These are phyloP conservation scores for Morone chrysops DNA, from an alignment of 2,113 vertebrate species.

Conservation along the genomic window DNA sequence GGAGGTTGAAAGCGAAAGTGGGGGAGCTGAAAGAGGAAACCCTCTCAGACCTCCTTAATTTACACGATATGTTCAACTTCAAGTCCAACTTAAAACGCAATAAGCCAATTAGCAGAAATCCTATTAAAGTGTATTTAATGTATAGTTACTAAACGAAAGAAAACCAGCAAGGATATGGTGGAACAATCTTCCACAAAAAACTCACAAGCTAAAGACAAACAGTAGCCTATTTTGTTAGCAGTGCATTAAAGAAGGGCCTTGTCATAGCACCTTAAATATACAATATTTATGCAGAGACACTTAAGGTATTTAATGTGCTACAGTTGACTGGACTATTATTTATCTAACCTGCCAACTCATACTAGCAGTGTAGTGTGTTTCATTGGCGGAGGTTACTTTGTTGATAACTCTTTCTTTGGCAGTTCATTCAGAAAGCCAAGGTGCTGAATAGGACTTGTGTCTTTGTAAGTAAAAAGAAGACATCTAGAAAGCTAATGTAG, in stretches of 20 bases:
- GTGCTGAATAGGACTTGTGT: not conserved
- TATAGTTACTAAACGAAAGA: not conserved
- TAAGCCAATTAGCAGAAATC: not conserved
- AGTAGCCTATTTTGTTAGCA: not conserved
- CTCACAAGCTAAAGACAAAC: not conserved
- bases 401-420: not conserved
- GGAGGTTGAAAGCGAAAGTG: constrained; percentile 17
- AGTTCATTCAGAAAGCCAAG: no score
- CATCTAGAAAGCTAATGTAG: not conserved
- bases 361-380: not conserved
- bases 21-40: not conserved
- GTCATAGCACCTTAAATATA: not conserved
- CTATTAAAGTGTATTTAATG: not conserved
- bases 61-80: no score
- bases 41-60: not conserved
- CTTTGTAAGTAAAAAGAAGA: not conserved
- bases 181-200: not conserved
- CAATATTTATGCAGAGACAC: not conserved
- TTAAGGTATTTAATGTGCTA: not conserved
- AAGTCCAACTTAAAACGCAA: not conserved
- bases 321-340: not conserved
- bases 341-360: not conserved
- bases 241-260: not conserved
- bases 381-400: not conserved
- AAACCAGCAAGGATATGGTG: not conserved